A percentile compares a stretch with the other conserved stretches of the same genome.
Conservation (phyloP, 2,888 invertebrate genomes). For the Drosophila nigritarsus region DNA sequence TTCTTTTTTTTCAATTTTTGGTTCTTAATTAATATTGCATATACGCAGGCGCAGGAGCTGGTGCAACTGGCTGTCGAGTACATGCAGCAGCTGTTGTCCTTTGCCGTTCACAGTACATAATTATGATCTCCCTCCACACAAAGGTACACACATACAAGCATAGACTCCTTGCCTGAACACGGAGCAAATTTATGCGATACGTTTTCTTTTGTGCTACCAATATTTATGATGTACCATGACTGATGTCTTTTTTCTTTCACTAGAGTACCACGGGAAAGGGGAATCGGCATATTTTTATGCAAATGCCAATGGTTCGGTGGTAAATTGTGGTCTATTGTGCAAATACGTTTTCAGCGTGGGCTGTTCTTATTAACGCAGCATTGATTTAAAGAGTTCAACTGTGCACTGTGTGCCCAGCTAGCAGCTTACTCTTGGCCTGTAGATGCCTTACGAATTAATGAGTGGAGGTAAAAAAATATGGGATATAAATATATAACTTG, state of each 20-base stretch:
- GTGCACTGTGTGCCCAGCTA: neutral
- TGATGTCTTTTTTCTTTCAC: slow-evolving; percentile 49
- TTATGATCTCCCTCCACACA: slow-evolving; percentile 39
- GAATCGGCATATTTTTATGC: slow-evolving; percentile 51
- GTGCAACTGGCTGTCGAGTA: slow-evolving; percentile 7
- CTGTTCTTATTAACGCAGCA: slow-evolving; percentile 15
- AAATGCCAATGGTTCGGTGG: slow-evolving; percentile 29
- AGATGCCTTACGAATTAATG: too few species aligned
- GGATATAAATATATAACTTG: too few species aligned
- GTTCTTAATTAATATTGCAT: slow-evolving; percentile 76
- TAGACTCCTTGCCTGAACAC: neutral
- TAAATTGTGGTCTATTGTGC: slow-evolving; percentile 50
- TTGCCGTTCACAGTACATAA: slow-evolving; percentile 53
- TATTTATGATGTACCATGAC: slow-evolving; percentile 58
- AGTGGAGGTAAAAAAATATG: neutral
- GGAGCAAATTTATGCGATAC: slow-evolving; percentile 41
- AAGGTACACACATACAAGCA: neutral
- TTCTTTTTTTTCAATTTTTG: slow-evolving; percentile 37
- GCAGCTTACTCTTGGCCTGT: neutral
- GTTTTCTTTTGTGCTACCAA: slow-evolving; percentile 30
- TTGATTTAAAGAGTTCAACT: slow-evolving; percentile 6
- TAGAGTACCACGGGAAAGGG: slow-evolving; percentile 10
- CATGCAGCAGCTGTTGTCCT: slow-evolving; percentile 51
- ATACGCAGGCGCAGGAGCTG: slow-evolving; percentile 62
- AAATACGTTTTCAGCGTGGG: slow-evolving; percentile 4